Base-by-base conservation (phyloP, 2,797 vertebrate species). In the Spinibarbus caldwelli region DNA sequence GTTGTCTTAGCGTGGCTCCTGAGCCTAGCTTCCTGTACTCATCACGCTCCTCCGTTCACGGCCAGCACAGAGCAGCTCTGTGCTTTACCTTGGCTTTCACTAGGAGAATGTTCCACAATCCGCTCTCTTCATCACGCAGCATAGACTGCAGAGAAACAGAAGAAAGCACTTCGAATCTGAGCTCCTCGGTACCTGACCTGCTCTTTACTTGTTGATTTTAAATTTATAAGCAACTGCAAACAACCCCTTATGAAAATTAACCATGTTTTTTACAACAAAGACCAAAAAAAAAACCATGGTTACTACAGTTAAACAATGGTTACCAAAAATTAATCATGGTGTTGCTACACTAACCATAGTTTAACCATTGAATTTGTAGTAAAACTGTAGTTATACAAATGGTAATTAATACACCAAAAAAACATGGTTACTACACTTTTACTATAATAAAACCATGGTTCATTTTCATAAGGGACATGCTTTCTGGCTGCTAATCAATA, bases 1-100 rank as follows among this genome's bases (percentile, higher is more conserved):
- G 86, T 86, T 71, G 84, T 88, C 87, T 80, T 88, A 86, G 86
- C 84, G 78, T 86, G 86, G 49, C 75, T 84, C 64, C 87, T 76
- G 78, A 67, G 62, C 34, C 41, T 84, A 36, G 43, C 80, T 89
- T 88, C 85, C 83, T 88, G 80, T 81, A 49, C 62, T 19, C 1
- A 34, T 84, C 83, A 84, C 67, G 43, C 59, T 78, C 49, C 64
- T 81, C 70, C 1, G 31, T 54, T 78, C 72, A 34, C 15, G 34
- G 82, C 62, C 82, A 75, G 67, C 59, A 73, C 54, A 31, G 49
- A 71, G 34, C 26, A 34, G 23, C 52, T 73, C 52, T 78, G 66
- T 9, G 26, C 80, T 83, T 78, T 68, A 70, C 43, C 59, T 76
- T 76, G 47, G 71, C 29, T 78, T 73, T 45, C n/a, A 34, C 19